Conservation (phyloP, 2,888 invertebrate genomes). For the Mythimna vitellina region DNA sequence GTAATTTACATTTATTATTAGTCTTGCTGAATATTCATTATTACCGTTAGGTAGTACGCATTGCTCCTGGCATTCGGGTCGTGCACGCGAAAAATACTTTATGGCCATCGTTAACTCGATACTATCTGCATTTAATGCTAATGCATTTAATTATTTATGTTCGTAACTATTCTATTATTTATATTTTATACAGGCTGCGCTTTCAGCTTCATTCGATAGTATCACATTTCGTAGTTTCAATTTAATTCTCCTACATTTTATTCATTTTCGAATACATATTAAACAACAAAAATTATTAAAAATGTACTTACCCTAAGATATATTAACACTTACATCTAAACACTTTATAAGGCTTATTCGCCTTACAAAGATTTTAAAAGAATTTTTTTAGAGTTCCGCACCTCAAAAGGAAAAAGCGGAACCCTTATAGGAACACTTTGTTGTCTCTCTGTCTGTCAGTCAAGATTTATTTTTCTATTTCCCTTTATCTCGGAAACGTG, state of each 20-base stretch:
- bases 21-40: constrained; percentile 77
- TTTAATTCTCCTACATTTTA: not conserved
- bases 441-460: too few species aligned
- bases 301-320: too few species aligned
- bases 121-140: constrained; percentile 58
- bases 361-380: too few species aligned
- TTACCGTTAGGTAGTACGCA: constrained; percentile 54
- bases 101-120: constrained; percentile 61
- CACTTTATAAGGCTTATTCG: too few species aligned
- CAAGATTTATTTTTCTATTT: too few species aligned
- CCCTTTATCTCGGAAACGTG: too few species aligned
- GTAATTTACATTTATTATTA: constrained; percentile 80
- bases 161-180: constrained; percentile 11
- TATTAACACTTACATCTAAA: too few species aligned
- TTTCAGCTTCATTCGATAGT: not conserved
- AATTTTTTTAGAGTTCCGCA: too few species aligned
- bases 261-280: too few species aligned
- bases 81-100: constrained; percentile 66
- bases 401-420: too few species aligned
- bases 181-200: constrained; percentile 3
- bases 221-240: not conserved
- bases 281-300: too few species aligned
- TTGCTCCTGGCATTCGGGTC: constrained; percentile 59
- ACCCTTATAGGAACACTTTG: too few species aligned
- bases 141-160: constrained; percentile 47